Evolutionary conservation across 2,888 invertebrate genomes (phyloP), one percentile per base, ranked within the genome.

Genomic region (Drosophila histrio): DNA sequence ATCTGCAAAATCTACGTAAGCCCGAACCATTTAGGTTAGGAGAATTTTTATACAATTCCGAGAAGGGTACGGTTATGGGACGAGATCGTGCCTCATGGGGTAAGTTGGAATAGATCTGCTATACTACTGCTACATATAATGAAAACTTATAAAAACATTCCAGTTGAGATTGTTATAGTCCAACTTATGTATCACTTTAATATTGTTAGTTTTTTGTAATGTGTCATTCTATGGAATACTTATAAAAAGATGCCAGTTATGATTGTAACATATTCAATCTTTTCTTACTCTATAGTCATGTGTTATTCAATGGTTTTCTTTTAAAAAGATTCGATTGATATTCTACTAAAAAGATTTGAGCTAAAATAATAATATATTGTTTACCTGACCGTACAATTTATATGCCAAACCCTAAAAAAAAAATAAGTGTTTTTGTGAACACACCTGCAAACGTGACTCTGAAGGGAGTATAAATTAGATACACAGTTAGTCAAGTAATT

Each of bases 51-150:
- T 93, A 93, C 85, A 93, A 95, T 78, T 91, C 93, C 0, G 92
- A 93, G 50, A 93, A 94, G 28, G 93, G 94, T 38, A 94, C 94
- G 17, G 93, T 95, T 64, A 89, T 94, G 65, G 94, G 94, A 2
- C 92, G 95, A 50, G 94, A 94, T 43, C 92, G 93, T 15, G 91
- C 92, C 66, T 92, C 94, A 90, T 95, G 95, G 95, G 95, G 95
- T 95, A 91, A 94, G 94, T 91, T 72, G 6, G 24, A n/a, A n/a
- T n/a, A n/a, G n/a, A n/a, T n/a, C n/a, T n/a, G n/a, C n/a, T n/a
- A n/a, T n/a, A n/a, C n/a, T n/a, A n/a, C n/a, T n/a, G n/a, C n/a
- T n/a, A n/a, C n/a, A n/a, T n/a, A n/a, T n/a, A n/a, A n/a, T n/a
- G n/a, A n/a, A n/a, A n/a, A n/a, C n/a, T n/a, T n/a, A n/a, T n/a